A percentile compares a stretch with the other conserved stretches of the same genome.
phyloP scores from a whole-genome alignment of 2,113 vertebrate genomes.

The Erythrocercus mccallii region DNA sequence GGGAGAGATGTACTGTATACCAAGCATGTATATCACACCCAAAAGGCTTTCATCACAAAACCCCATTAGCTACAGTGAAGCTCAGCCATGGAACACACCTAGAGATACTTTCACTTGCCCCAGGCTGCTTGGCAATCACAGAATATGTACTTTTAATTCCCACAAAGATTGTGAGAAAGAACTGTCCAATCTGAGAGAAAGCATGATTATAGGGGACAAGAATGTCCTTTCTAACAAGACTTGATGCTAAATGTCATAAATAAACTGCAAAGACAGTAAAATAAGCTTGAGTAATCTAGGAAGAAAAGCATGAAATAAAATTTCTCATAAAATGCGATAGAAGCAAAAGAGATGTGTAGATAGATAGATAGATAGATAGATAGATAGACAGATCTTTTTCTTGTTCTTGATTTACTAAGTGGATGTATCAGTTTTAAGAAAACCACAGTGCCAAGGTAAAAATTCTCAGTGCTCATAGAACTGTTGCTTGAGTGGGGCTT shows the following conservation, averaged over 20 bases:
- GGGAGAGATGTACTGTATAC: neutral
- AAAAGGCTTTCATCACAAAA: neutral
- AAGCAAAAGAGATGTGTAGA: accelerated
- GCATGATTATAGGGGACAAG: neutral
- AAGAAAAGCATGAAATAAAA: neutral
- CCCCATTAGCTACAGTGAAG: neutral
- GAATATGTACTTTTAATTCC: neutral
- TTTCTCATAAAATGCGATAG: neutral
- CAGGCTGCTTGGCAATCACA: neutral
- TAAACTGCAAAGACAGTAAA: neutral
- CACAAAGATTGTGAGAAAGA: neutral
- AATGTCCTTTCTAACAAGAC: neutral
- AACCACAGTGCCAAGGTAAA: neutral
- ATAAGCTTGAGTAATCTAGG: neutral
- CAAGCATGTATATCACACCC: neutral
- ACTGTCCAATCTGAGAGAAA: neutral
- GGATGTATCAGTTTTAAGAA: neutral
- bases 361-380: no score
- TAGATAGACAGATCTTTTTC: no score
- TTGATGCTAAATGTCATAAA: neutral
- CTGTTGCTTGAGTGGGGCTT: neutral
- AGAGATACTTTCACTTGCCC: neutral
- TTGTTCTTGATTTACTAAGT: neutral
- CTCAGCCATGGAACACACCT: neutral
- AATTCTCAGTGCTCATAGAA: neutral